Evolutionary conservation across 2,888 invertebrate species (phyloP), one percentile per base, ranked within the genome.

Genomic region (Leucophenga montana): DNA sequence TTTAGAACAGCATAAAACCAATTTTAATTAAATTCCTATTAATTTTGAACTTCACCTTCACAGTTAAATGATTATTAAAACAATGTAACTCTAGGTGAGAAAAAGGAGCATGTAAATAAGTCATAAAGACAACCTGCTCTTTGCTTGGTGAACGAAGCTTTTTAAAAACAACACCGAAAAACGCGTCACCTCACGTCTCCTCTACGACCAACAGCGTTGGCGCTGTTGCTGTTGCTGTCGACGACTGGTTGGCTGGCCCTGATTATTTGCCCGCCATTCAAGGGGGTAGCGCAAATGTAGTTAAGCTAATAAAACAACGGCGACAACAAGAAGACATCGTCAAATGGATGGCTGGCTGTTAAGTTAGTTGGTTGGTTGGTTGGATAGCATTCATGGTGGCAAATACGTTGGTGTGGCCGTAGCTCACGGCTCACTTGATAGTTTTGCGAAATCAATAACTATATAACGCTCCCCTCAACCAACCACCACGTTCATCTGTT

Each of bases 371-470:
- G 6, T 20, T 22, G 18, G 27, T 8, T 50, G 18, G 50, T 8
- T 50, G 16, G 22, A 56, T 61, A 20, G 18, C 13, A 61, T 11
- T n/a, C 11, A 16, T 61, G 27, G 22, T 5, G 27, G 56, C 1
- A 56, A 13, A 20, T 27, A 14, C 8, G 11, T 22, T 27, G 22
- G 27, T 27, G 20, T 53, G 14, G 31, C 31, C n/a, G 5, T 16
- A 46, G 31, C 54, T 57, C 22, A 64, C 66, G 62, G 62, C 50
- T 65, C 73, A 67, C 73, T 72, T 67, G 66, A 50, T 72, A 53
- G 72, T 74, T 66, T 73, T 72, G 75, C 70, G 73, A 80, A 82
- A 83, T 83, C 81, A 80, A 81, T 81, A 81, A 71, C 66, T 18
- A 22, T 64, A 22, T 20, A 54, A 68, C 71, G 69, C 39, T 39